phyloP scores from a whole-genome alignment of 30 jellyfish, hydroid and myxozoan genomes.

The Sanderia malayensis region DNA sequence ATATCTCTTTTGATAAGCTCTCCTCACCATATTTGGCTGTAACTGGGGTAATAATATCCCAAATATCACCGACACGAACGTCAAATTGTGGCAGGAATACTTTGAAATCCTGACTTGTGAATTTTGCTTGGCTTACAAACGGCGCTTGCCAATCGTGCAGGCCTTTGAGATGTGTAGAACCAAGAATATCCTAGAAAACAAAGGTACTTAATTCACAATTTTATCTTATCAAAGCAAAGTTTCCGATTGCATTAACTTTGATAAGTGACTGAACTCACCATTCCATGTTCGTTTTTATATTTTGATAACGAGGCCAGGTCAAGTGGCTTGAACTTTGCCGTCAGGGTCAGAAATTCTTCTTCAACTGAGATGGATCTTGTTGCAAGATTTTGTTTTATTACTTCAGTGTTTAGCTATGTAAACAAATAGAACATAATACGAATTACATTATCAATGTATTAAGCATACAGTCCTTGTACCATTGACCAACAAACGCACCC shows the following conservation, averaged over 20 bases:
- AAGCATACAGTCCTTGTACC: too few species aligned
- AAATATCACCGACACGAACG: conserved; percentile 29
- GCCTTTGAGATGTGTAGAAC: conserved; percentile 15
- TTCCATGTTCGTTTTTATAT: not conserved
- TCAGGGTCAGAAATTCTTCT: conserved; percentile 36
- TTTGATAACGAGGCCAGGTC: conserved; percentile 24
- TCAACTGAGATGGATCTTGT: conserved; percentile 21
- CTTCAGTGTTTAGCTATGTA: conserved; percentile 14
- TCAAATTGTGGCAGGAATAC: conserved; percentile 16
- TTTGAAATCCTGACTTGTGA: conserved; percentile 28
- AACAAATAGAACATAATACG: not conserved
- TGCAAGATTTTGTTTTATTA: conserved; percentile 18
- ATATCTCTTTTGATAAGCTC: too few species aligned
- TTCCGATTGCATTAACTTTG: not conserved
- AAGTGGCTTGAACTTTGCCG: conserved; percentile 32
- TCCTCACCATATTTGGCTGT: conserved; percentile 34
- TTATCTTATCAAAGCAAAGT: too few species aligned
- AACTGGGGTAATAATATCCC: conserved; percentile 38
- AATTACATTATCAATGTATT: too few species aligned
- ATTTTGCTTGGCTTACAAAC: conserved; percentile 17
- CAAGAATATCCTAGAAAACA: conserved; percentile 25
- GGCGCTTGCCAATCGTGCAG: conserved; percentile 31
- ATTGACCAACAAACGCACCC: too few species aligned
- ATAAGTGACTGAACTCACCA: conserved; percentile 23
- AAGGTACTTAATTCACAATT: not conserved